Evolutionary conservation across 2,888 invertebrate species (phyloP).

Genomic region (Tetheella fluctuosa): DNA sequence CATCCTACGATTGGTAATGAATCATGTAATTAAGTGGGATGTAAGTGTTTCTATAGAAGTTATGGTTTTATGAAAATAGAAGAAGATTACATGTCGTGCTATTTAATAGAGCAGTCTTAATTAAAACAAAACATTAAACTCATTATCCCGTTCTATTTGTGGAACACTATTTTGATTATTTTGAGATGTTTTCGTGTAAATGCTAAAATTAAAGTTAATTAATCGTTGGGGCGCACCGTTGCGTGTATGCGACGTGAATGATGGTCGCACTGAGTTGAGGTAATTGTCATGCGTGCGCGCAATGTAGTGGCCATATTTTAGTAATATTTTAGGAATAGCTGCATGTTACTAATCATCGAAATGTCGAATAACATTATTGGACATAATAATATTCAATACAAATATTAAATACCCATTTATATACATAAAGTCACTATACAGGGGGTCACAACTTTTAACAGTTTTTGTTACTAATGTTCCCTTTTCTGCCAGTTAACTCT

Average conservation of each 20-base stretch:
- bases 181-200: constrained; percentile 54
- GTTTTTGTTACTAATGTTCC: no score
- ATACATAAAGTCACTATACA: no score
- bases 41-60: no score
- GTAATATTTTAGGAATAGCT: neutral
- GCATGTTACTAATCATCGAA: neutral
- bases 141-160: constrained; percentile 39
- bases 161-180: constrained; percentile 31
- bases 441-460: no score
- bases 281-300: constrained; percentile 73
- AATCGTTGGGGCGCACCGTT: constrained; percentile 64
- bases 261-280: constrained; percentile 70
- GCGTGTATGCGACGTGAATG: constrained; percentile 71
- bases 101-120: neutral
- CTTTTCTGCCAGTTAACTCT: no score
- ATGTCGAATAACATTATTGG: neutral
- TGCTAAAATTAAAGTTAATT: constrained; percentile 71
- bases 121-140: constrained; percentile 29
- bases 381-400: no score
- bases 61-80: no score
- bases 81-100: no score
- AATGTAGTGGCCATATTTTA: constrained; percentile 35
- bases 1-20: no score
- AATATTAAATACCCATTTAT: no score
- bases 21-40: no score